Conservation (phyloP, 2,888 invertebrate genomes). For the Prosopocoilus inquinatus region DNA sequence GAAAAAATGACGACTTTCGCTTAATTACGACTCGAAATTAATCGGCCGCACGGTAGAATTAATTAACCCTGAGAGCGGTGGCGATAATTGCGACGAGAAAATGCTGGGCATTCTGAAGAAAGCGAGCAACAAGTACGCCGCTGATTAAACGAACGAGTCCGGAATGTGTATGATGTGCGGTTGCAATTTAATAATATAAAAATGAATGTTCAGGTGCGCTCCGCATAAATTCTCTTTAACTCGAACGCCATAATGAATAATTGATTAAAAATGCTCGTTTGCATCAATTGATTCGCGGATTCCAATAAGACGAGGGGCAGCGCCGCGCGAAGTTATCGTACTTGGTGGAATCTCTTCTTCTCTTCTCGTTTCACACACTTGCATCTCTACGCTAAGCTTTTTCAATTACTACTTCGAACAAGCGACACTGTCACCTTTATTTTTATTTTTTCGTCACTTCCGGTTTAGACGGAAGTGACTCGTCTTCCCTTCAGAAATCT, state of each 20-base stretch:
- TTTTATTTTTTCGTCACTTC: no score
- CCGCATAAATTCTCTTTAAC: not conserved
- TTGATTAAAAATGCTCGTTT: not conserved
- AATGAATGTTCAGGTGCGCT: not conserved
- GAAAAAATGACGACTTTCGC: not conserved
- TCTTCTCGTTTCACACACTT: no score
- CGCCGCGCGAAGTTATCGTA: not conserved
- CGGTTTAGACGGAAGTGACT: no score
- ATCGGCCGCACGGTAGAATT: not conserved
- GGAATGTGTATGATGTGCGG: not conserved
- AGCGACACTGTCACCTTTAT: no score
- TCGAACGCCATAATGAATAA: not conserved
- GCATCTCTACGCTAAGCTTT: no score
- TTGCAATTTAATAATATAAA: not conserved
- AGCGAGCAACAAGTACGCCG: not conserved
- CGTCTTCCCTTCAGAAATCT: no score
- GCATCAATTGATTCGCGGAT: not conserved
- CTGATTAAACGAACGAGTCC: not conserved
- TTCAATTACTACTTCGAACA: no score
- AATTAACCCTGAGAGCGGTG: no score
- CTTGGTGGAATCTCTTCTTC: no score
- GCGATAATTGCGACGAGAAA: not conserved
- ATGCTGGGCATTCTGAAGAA: not conserved
- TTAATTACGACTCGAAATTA: not conserved
- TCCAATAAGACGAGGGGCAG: not conserved